phyloP scores from a whole-genome alignment of 2,888 invertebrate species.

The Drosophila mettleri region DNA sequence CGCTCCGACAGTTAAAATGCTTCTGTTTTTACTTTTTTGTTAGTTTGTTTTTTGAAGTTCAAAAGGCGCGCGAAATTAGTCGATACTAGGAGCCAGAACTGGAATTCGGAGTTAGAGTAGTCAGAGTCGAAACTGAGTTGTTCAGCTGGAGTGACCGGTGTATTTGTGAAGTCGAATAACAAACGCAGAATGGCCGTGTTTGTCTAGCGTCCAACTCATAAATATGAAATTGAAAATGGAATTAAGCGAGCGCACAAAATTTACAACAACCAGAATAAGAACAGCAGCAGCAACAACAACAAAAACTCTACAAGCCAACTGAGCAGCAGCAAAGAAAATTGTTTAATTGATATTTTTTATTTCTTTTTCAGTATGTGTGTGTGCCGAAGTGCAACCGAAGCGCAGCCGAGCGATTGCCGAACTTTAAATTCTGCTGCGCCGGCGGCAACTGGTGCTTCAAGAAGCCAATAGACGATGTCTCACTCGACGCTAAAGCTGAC shows the following conservation, averaged over 20 bases:
- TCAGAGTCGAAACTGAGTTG: background rate
- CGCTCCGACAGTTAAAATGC: slow-evolving; percentile 54
- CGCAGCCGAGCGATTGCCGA: slow-evolving; percentile 52
- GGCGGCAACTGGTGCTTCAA: slow-evolving; percentile 20
- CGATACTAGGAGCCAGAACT: slow-evolving; percentile 10
- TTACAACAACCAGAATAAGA: slow-evolving; percentile 28
- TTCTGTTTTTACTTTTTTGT: slow-evolving; percentile 52
- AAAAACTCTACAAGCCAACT: slow-evolving; percentile 33
- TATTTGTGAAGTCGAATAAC: slow-evolving; percentile 57
- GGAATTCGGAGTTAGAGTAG: slow-evolving; percentile 1
- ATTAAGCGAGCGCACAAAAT: slow-evolving; percentile 47
- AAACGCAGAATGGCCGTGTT: slow-evolving; percentile 78
- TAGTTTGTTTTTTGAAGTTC: slow-evolving; percentile 13
- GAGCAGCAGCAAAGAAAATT: slow-evolving; percentile 52
- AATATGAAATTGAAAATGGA: slow-evolving; percentile 76
- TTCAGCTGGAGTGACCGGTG: slow-evolving; percentile 12
- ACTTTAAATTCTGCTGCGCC: slow-evolving; percentile 42
- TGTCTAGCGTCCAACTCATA: slow-evolving; percentile 74
- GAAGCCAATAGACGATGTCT: slow-evolving; percentile 21
- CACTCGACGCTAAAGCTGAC: slow-evolving; percentile 1
- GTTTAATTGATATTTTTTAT: slow-evolving; percentile 50
- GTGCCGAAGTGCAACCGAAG: slow-evolving; percentile 53
- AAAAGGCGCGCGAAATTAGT: slow-evolving; percentile 51
- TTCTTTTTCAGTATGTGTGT: slow-evolving; percentile 7
- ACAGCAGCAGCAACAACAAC: slow-evolving; percentile 6